These are phyloP conservation scores for Tetrapedia diversipes DNA, from an alignment of 2,888 invertebrate genomes.

Conservation along the genomic window DNA sequence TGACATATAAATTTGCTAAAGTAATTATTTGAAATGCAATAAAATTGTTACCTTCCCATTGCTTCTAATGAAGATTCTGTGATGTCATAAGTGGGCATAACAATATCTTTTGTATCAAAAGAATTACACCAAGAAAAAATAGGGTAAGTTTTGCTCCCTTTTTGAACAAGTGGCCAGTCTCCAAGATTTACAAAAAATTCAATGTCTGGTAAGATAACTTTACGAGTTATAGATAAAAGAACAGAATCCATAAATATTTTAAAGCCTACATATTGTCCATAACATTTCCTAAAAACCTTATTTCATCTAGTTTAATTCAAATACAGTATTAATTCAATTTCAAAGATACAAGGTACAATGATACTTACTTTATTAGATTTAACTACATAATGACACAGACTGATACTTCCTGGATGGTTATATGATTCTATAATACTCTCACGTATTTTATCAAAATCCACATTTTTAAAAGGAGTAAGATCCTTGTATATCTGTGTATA, in stretches of 20 bases:
- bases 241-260: constrained; percentile 97
- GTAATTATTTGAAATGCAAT: neutral
- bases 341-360: neutral
- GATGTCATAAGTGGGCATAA: constrained; percentile 97
- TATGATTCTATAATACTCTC: constrained; percentile 88
- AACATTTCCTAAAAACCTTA: constrained; percentile 92
- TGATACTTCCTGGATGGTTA: constrained; percentile 91
- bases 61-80: constrained; percentile 96
- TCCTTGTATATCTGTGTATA: constrained; percentile 90
- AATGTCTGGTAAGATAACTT: constrained; percentile 92
- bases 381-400: constrained; percentile 95
- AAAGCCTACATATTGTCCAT: constrained; percentile 97
- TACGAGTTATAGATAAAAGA: constrained; percentile 91
- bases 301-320: constrained; percentile 49
- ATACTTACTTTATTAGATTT: constrained; percentile 87
- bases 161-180: constrained; percentile 94
- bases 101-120: constrained; percentile 91
- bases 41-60: constrained; percentile 90
- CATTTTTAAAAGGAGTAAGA: constrained; percentile 86
- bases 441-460: constrained; percentile 89
- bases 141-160: constrained; percentile 86
- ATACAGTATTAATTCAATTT: constrained; percentile 9
- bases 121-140: constrained; percentile 99
- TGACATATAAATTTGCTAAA: constrained; percentile 5
- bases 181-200: constrained; percentile 97